Evolutionary conservation across 2,797 vertebrate genomes (phyloP).

Genomic region (Alca torda): DNA sequence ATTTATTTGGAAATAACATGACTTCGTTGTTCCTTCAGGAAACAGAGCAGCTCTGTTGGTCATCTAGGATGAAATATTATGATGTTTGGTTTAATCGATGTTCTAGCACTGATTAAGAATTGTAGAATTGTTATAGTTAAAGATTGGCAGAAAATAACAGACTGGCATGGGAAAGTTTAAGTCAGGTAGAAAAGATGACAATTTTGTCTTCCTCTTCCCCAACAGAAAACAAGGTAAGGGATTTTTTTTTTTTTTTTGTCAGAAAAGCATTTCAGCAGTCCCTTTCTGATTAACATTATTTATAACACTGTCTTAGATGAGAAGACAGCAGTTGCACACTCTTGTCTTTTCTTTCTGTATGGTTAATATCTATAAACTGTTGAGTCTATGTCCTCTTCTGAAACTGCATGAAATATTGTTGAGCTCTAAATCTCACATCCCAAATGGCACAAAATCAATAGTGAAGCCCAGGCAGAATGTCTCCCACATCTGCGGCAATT

Average conservation of each 20-base stretch:
- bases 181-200: not conserved
- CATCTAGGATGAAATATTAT: not conserved
- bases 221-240: accelerated
- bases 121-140: not conserved
- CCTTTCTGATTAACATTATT: not conserved
- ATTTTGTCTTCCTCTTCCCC: not conserved
- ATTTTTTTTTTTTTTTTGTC: not conserved
- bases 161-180: not conserved
- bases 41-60: not conserved
- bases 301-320: not conserved
- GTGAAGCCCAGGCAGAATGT: not conserved
- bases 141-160: not conserved
- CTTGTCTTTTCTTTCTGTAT: not conserved
- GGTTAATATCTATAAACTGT: not conserved
- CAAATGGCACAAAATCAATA: not conserved
- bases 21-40: not conserved
- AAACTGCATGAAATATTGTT: not conserved
- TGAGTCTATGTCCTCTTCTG: not conserved
- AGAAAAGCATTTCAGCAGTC: not conserved
- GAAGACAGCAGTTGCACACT: not conserved
- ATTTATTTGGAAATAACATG: not conserved
- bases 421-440: not conserved
- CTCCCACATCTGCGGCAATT: not conserved
- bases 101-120: not conserved
- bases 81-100: not conserved